Evolutionary conservation across 2,113 vertebrate genomes (phyloP).

Genomic region (Gymnorhina tibicen): DNA sequence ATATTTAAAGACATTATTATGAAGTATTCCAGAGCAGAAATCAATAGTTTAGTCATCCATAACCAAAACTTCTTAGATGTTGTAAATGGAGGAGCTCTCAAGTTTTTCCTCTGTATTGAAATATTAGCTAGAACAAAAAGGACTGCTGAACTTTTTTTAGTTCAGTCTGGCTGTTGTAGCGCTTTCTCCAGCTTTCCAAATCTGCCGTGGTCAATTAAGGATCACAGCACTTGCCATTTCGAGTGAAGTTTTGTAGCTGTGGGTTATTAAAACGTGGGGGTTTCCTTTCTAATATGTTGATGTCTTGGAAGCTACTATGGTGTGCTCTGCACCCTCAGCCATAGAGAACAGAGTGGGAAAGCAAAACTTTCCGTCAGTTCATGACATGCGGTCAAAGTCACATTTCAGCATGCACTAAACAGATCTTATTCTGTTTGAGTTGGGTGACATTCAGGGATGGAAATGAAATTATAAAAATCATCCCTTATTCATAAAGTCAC

Average conservation of each 20-base stretch:
- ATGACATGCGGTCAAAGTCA: background rate
- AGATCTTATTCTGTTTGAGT: conserved; percentile 45
- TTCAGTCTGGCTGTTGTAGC: background rate
- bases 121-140: background rate
- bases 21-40: background rate
- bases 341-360: conserved; percentile 11
- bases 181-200: background rate
- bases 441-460: conserved; percentile 29
- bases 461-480: conserved; percentile 27
- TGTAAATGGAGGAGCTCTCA: background rate
- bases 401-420: conserved; percentile 47
- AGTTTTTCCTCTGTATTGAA: background rate
- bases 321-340: background rate
- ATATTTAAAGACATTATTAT: background rate
- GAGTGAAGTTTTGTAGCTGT: background rate
- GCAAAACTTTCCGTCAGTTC: conserved; percentile 48
- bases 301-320: conserved; percentile 42
- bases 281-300: conserved; percentile 3
- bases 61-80: background rate
- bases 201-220: background rate
- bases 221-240: background rate
- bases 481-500: background rate
- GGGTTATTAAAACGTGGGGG: background rate
- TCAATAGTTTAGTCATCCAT: background rate
- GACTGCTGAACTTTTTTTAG: background rate